Base-by-base conservation (phyloP, 2,888 invertebrate genomes). In the Seladonia tumulorum region DNA sequence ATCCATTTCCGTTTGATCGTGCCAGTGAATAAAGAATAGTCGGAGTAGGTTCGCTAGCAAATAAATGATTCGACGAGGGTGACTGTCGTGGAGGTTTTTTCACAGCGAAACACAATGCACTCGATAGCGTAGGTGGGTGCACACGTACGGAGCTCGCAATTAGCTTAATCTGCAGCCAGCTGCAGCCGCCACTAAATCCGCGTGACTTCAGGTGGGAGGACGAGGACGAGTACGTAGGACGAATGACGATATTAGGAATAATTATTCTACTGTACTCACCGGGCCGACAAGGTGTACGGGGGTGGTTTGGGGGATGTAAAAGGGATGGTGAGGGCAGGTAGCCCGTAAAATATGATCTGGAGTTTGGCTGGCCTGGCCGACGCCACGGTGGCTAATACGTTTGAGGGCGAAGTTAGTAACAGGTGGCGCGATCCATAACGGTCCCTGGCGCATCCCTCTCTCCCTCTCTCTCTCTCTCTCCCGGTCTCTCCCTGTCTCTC, bases 351-450 rank as follows among this genome's bases (percentile, higher is more conserved):
- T 94, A 94, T 94, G 93, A 93, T 92, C 90, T 91, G 84, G 91
- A 93, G 93, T 92, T 93, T 91, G 92, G 91, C 90, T 91, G 90
- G 91, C 83, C 87, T 90, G 92, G 90, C 88, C 89, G 88, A 86
- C 90, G 89, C 88, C 91, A 85, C 88, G 87, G 86, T 89, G 92
- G 92, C 93, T 94, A 94, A 94, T 94, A 93, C 92, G 93, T 93
- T 93, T 90, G 91, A 90, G 93, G 92, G 90, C 82, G 91, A 93
- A 94, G 93, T 94, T 94, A 93, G 94, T 94, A 94, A 94, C 94
- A 94, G 94, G 94, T 94, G 94, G 94, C 92, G 94, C 93, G 92
- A 94, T 94, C 92, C 93, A 93, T 94, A 94, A 94, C 92, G 89
- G 90, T 73, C 80, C 82, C 75, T 73, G 42, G 75, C 60, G 45